Conservation (phyloP, 2,797 vertebrate species). For the Galaxias olidus region DNA sequence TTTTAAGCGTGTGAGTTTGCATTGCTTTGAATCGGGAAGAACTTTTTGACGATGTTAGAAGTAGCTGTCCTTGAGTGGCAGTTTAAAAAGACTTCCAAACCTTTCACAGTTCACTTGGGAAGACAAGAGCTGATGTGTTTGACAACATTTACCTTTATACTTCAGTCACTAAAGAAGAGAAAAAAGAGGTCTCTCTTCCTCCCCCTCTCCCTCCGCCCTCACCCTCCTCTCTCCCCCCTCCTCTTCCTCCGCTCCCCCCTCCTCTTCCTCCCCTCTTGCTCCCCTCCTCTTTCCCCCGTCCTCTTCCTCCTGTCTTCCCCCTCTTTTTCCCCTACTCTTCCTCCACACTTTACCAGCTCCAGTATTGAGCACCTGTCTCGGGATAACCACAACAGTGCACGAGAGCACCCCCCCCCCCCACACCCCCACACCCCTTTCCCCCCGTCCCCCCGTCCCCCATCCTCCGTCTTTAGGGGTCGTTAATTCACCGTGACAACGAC, state of each 20-base stretch:
- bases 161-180: too few relatives aligned
- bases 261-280: slow-evolving; percentile 5
- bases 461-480: slow-evolving; percentile 34
- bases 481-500: slow-evolving; percentile 47
- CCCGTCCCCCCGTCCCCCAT: too few relatives aligned
- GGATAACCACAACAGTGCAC: slow-evolving; percentile 40
- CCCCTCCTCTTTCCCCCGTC: slow-evolving; percentile 11
- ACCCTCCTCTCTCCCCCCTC: background rate
- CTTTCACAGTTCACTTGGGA: too few relatives aligned
- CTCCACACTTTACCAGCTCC: slow-evolving; percentile 34
- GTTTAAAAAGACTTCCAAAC: too few relatives aligned
- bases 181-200: too few relatives aligned
- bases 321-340: slow-evolving; percentile 1
- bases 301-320: background rate
- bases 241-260: slow-evolving; percentile 1
- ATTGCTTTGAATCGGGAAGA: too few relatives aligned
- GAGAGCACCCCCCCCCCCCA: slow-evolving; percentile 16
- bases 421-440: too few relatives aligned
- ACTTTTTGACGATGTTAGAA: too few relatives aligned
- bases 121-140: too few relatives aligned
- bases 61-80: too few relatives aligned
- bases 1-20: too few relatives aligned
- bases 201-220: background rate
- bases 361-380: slow-evolving; percentile 53
- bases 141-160: too few relatives aligned